Percentiles rank a stretch among this genome's conserved stretches.
Evolutionary conservation across 2,113 vertebrate species (phyloP).

Genomic region (Rhineura floridana): DNA sequence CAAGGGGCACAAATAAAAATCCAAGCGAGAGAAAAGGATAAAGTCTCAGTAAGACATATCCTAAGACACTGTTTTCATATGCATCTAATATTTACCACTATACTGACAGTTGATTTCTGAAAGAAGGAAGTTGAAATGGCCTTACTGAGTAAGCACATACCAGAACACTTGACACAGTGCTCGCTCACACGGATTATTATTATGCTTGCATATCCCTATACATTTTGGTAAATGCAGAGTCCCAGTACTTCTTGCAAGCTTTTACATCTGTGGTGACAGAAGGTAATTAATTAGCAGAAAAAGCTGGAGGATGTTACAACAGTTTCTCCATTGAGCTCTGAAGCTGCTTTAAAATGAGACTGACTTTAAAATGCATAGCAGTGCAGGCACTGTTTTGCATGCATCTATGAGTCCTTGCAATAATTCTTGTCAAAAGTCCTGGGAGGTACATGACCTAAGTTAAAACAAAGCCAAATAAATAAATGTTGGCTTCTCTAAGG

Average conservation of each 20-base stretch:
- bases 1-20: background rate
- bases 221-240: background rate
- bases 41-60: background rate
- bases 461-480: background rate
- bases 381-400: background rate
- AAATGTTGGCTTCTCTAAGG: background rate
- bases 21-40: background rate
- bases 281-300: constrained; percentile 30
- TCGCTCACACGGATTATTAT: background rate
- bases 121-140: background rate
- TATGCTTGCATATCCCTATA: background rate
- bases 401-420: accelerated
- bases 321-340: constrained; percentile 31
- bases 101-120: background rate
- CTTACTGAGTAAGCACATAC: background rate
- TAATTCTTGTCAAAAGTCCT: background rate
- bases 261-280: constrained; percentile 28
- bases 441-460: constrained; percentile 9
- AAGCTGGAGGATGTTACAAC: background rate
- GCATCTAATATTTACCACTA: background rate
- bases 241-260: background rate
- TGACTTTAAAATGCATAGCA: background rate
- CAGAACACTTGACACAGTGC: background rate
- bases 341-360: constrained; percentile 23
- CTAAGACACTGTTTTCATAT: background rate